Conservation (phyloP, 2,797 vertebrate genomes). For the Acipenser transmontanus region DNA sequence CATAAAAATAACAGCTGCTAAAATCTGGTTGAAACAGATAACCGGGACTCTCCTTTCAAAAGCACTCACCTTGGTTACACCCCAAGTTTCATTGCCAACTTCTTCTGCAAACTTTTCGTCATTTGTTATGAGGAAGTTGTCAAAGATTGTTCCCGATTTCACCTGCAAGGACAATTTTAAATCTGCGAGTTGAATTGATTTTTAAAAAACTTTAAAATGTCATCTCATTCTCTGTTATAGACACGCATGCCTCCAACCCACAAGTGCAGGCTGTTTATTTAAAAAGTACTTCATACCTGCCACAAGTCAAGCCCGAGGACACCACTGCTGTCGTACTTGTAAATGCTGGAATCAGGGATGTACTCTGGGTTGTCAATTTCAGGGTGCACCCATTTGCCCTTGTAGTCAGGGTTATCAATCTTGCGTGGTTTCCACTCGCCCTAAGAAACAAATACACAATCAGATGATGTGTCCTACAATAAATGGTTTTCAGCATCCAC, state of each 20-base stretch:
- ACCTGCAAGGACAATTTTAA: slow-evolving; percentile 49
- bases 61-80: slow-evolving; percentile 60
- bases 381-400: slow-evolving; percentile 73
- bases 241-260: too few relatives aligned
- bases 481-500: too few relatives aligned
- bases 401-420: slow-evolving; percentile 67
- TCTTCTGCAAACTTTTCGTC: slow-evolving; percentile 74
- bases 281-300: slow-evolving; percentile 51
- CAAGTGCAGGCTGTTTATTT: too few relatives aligned
- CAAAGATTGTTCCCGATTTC: slow-evolving; percentile 76
- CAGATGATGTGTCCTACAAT: neutral
- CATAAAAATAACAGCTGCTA: too few relatives aligned
- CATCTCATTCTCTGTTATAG: too few relatives aligned
- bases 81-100: slow-evolving; percentile 67
- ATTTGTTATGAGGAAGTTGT: slow-evolving; percentile 75
- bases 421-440: slow-evolving; percentile 68
- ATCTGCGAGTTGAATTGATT: neutral
- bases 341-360: slow-evolving; percentile 64
- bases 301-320: slow-evolving; percentile 72
- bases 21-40: too few relatives aligned
- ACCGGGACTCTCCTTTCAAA: too few relatives aligned
- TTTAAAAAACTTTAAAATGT: neutral
- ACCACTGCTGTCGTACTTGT: slow-evolving; percentile 58
- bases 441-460: slow-evolving; percentile 33
- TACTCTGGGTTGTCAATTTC: slow-evolving; percentile 77